A percentile compares a stretch with the other conserved stretches of the same genome.
Evolutionary conservation across 1,140 invertebrate genomes (phyloP).

Genomic region (Heterodera schachtii): DNA sequence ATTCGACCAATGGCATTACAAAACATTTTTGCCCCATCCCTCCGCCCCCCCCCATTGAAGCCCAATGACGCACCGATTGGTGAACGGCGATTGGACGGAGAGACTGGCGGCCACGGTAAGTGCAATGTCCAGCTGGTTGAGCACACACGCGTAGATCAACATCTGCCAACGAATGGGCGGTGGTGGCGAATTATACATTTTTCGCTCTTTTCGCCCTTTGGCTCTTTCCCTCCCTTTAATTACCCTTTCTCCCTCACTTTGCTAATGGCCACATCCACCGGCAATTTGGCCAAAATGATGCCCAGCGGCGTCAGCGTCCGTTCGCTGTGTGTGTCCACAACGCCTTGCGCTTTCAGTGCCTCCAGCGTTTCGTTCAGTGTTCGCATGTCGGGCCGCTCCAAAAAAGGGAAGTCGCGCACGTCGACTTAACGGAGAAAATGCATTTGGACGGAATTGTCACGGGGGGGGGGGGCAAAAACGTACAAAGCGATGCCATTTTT

Average conservation of each 20-base stretch:
- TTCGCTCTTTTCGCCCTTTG: background rate
- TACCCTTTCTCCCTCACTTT: constrained; percentile 74
- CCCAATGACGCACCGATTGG: constrained; percentile 74
- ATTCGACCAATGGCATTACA: too few relatives aligned
- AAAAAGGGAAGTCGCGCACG: constrained; percentile 80
- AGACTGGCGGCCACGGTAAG: constrained; percentile 86
- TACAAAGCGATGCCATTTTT: too few relatives aligned
- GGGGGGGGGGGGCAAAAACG: too few relatives aligned
- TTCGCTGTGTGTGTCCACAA: constrained; percentile 74
- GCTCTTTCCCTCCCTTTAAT: background rate
- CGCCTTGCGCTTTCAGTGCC: constrained; percentile 84
- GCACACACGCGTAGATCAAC: constrained; percentile 86
- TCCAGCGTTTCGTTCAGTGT: constrained; percentile 84
- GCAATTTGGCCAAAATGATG: constrained; percentile 81
- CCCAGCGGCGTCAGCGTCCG: constrained; percentile 88
- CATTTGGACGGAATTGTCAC: too few relatives aligned
- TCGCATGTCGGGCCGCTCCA: constrained; percentile 79
- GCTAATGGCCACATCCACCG: constrained; percentile 90
- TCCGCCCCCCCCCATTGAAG: too few relatives aligned
- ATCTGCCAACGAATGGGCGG: constrained; percentile 73
- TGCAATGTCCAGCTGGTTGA: constrained; percentile 81
- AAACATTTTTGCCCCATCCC: too few relatives aligned
- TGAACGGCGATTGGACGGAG: constrained; percentile 89
- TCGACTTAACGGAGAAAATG: too few relatives aligned
- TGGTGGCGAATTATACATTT: background rate